phyloP scores from a whole-genome alignment of 2,797 vertebrate species.

The Xyrichtys novacula region DNA sequence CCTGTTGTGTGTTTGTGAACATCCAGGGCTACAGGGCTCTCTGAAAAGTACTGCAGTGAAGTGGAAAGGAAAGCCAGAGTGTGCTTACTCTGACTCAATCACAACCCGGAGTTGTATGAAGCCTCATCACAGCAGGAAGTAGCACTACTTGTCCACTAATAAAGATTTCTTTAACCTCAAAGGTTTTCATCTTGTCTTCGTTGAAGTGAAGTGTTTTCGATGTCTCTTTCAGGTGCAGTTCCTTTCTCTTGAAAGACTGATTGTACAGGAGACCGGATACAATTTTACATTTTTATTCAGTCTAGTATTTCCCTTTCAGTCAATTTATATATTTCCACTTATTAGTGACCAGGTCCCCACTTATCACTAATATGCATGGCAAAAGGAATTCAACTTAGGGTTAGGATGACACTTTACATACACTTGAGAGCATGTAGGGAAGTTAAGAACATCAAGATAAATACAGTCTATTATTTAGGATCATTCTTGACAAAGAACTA shows the following conservation, averaged over 20 bases:
- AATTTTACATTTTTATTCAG: constrained; percentile 79
- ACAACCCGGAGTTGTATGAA: not conserved
- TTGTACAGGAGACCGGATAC: constrained; percentile 36
- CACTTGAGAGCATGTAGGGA: constrained; percentile 78
- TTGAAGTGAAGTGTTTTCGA: not conserved
- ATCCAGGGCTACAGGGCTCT: constrained; percentile 86
- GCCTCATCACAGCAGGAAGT: not conserved
- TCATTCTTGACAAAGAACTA: constrained; percentile 76
- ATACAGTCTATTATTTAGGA: constrained; percentile 77
- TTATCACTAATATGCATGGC: constrained; percentile 79
- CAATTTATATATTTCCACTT: constrained; percentile 73
- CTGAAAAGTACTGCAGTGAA: constrained; percentile 88
- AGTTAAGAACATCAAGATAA: constrained; percentile 83
- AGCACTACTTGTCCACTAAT: not conserved
- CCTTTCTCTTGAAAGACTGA: constrained; percentile 19
- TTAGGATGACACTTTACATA: constrained; percentile 80
- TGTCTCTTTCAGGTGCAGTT: not conserved
- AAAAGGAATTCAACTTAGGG: constrained; percentile 77
- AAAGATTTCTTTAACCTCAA: constrained; percentile 19
- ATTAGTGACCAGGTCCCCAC: constrained; percentile 75
- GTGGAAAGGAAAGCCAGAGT: constrained; percentile 82
- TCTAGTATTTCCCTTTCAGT: constrained; percentile 81
- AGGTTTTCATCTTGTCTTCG: not conserved
- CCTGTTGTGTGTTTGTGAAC: not conserved
- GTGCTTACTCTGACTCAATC: constrained; percentile 31